These are phyloP conservation scores for Chelonus formosanus DNA, from an alignment of 2,888 invertebrate species.

Conservation along the genomic window DNA sequence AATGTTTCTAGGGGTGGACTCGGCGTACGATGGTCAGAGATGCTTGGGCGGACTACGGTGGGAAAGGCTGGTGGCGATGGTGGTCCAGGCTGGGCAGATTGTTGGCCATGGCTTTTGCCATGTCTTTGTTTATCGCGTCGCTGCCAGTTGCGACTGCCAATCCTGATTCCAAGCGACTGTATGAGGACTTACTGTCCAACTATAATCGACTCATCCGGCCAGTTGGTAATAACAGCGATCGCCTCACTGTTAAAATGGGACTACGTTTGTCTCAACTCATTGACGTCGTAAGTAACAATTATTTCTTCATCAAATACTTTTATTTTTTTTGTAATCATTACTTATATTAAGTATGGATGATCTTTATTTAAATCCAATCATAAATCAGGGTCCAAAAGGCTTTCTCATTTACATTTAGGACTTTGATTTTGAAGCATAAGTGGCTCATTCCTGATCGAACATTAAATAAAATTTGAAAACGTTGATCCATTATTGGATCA, in stretches of 20 bases:
- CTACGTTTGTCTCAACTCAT: slow-evolving; percentile 89
- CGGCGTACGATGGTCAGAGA: slow-evolving; percentile 83
- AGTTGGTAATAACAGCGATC: slow-evolving; percentile 92
- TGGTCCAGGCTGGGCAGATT: slow-evolving; percentile 61
- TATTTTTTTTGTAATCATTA: slow-evolving; percentile 4
- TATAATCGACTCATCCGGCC: slow-evolving; percentile 96
- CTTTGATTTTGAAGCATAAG: too few species aligned
- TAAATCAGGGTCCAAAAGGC: too few species aligned
- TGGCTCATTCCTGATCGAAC: too few species aligned
- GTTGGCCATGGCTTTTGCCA: slow-evolving; percentile 80
- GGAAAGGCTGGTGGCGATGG: slow-evolving; percentile 61
- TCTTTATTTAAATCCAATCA: too few species aligned
- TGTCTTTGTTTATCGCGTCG: slow-evolving; percentile 63
- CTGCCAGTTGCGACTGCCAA: slow-evolving; percentile 76
- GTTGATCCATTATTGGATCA: too few species aligned
- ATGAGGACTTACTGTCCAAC: slow-evolving; percentile 93
- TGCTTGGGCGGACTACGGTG: slow-evolving; percentile 63
- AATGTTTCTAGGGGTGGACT: slow-evolving; percentile 77
- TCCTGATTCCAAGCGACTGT: slow-evolving; percentile 92
- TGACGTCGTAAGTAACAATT: slow-evolving; percentile 81
- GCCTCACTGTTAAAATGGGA: slow-evolving; percentile 94
- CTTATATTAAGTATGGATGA: neutral
- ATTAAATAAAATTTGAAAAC: too few species aligned
- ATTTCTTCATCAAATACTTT: neutral
- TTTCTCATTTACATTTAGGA: too few species aligned